Percentiles rank a stretch among this genome's conserved stretches.
Evolutionary conservation across 2,888 invertebrate species (phyloP).

Genomic region (Tipula lateralis): DNA sequence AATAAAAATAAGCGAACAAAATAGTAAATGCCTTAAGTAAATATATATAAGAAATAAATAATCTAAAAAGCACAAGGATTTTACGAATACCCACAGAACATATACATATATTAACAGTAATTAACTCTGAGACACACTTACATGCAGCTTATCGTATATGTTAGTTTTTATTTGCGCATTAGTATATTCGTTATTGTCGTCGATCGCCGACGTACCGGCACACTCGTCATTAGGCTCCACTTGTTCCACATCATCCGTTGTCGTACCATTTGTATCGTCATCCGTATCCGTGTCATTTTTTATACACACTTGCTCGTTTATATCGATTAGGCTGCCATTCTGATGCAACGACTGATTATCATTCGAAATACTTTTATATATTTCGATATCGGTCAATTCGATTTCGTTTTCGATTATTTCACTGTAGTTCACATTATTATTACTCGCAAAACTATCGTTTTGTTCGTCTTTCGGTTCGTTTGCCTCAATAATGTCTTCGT

Average conservation of each 20-base stretch:
- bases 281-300: constrained; percentile 14
- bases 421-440: neutral
- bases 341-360: constrained; percentile 24
- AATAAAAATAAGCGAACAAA: neutral
- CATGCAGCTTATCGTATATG: constrained; percentile 14
- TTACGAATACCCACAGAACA: neutral
- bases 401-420: neutral
- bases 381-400: constrained; percentile 25
- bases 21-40: neutral
- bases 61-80: neutral
- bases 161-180: constrained; percentile 20
- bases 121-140: constrained; percentile 12
- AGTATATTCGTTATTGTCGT: neutral
- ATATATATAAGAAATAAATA: neutral
- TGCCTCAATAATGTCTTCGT: constrained; percentile 19
- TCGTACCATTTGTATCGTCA: constrained; percentile 2
- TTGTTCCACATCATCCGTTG: neutral
- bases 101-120: no score
- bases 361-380: constrained; percentile 19
- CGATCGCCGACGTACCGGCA: neutral
- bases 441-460: neutral
- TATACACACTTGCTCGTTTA: neutral
- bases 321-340: neutral
- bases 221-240: neutral
- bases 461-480: neutral